phyloP scores from a whole-genome alignment of 2,797 vertebrate species.

The Pseudopleuronectes americanus region DNA sequence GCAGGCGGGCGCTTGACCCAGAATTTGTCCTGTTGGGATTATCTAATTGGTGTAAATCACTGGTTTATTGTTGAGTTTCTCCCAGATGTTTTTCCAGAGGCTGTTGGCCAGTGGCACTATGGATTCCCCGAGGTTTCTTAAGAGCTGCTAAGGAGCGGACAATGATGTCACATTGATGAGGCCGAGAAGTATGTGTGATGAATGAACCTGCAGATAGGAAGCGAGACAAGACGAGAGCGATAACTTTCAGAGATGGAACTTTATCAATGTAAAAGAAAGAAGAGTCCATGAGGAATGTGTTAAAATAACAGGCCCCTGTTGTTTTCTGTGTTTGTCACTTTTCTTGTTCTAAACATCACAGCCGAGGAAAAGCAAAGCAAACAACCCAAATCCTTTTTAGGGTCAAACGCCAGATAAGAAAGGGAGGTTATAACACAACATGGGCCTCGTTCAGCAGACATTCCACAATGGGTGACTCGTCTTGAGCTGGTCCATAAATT shows the following conservation, averaged over 20 bases:
- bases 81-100: conserved; percentile 78
- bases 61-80: conserved; percentile 51
- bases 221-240: not conserved
- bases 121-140: conserved; percentile 37
- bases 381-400: conserved; percentile 10
- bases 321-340: not conserved
- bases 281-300: conserved; percentile 38
- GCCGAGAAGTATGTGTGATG: conserved; percentile 28
- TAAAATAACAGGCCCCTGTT: not conserved
- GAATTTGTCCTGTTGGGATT: conserved; percentile 74
- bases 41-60: conserved; percentile 77
- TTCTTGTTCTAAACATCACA: not conserved
- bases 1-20: conserved; percentile 66
- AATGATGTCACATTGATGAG: conserved; percentile 43
- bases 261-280: conserved; percentile 8
- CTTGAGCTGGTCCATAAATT: conserved; percentile 79
- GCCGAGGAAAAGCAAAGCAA: not conserved
- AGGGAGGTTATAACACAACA: conserved; percentile 53
- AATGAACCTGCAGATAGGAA: conserved; percentile 41
- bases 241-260: not conserved
- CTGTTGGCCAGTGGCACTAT: conserved; percentile 48
- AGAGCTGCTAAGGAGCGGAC: conserved; percentile 39
- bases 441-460: conserved; percentile 73
- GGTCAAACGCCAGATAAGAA: conserved; percentile 52
- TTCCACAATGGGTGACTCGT: conserved; percentile 70